Percentiles rank a stretch among this genome's conserved stretches.
phyloP scores from a whole-genome alignment of 2,113 vertebrate species.

The Isichthys henryi region DNA sequence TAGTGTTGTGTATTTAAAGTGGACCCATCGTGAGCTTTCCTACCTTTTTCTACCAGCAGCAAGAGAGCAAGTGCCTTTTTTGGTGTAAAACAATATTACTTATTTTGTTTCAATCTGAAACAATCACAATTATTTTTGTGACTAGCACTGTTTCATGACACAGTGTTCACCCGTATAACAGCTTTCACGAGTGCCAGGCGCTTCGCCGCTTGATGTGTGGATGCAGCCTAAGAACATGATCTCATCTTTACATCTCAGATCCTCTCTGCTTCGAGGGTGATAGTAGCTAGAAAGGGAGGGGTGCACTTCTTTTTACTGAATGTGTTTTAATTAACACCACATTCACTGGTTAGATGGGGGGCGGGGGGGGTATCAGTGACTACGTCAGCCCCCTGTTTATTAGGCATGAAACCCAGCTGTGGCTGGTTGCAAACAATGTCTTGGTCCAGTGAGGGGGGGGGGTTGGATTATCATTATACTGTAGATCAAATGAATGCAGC shows the following conservation, averaged over 20 bases:
- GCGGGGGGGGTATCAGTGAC: neutral
- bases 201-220: no score
- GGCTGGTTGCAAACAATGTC: neutral
- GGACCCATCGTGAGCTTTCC: neutral
- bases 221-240: neutral
- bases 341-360: neutral
- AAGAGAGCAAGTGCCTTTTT: no score
- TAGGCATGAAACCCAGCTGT: neutral
- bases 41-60: neutral
- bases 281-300: neutral
- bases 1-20: neutral
- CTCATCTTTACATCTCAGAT: neutral
- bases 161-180: no score
- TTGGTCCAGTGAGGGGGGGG: neutral
- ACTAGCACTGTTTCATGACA: no score
- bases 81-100: no score
- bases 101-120: no score
- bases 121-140: no score
- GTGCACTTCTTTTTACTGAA: neutral
- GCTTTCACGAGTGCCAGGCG: no score
- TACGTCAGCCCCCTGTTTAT: neutral
- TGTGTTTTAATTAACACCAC: neutral
- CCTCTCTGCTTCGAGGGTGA: neutral
- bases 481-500: neutral
- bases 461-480: neutral